Evolutionary conservation across 2,113 vertebrate genomes (phyloP).

Genomic region (Nesoenas mayeri): DNA sequence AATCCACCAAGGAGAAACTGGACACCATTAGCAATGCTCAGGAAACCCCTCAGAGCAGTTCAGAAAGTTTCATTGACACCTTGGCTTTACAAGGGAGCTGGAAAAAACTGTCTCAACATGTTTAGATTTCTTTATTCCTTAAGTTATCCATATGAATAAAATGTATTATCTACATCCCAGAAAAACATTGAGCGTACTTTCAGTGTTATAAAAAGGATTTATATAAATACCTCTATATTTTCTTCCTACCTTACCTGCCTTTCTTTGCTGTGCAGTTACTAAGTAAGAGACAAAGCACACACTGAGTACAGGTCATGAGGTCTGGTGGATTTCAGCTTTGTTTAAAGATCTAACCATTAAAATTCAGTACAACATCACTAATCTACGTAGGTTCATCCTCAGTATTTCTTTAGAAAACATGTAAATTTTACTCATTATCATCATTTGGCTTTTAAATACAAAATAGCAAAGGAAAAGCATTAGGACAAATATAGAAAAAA

Average conservation of each 20-base stretch:
- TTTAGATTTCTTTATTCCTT: not conserved
- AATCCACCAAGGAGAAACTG: not conserved
- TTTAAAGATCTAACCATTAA: not conserved
- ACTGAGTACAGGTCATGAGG: not conserved
- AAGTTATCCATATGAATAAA: not conserved
- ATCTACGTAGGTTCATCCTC: not conserved
- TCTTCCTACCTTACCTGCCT: not conserved
- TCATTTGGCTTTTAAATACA: not conserved
- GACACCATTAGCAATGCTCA: not conserved
- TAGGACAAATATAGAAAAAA: slow-evolving; percentile 12
- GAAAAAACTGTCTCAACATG: not conserved
- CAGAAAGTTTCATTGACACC: not conserved
- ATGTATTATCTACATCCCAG: not conserved
- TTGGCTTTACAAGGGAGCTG: not conserved
- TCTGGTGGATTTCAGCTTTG: slow-evolving; percentile 17
- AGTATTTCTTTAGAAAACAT: not conserved
- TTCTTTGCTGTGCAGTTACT: not conserved
- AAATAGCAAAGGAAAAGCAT: not conserved
- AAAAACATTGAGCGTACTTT: not conserved
- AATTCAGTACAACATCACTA: not conserved
- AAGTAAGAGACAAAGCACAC: slow-evolving; percentile 12
- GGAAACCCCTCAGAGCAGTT: not conserved
- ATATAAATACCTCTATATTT: not conserved
- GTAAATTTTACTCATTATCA: not conserved
- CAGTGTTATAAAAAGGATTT: not conserved